Conservation (phyloP, 1,140 invertebrate genomes). For the Tachypleus tridentatus region DNA sequence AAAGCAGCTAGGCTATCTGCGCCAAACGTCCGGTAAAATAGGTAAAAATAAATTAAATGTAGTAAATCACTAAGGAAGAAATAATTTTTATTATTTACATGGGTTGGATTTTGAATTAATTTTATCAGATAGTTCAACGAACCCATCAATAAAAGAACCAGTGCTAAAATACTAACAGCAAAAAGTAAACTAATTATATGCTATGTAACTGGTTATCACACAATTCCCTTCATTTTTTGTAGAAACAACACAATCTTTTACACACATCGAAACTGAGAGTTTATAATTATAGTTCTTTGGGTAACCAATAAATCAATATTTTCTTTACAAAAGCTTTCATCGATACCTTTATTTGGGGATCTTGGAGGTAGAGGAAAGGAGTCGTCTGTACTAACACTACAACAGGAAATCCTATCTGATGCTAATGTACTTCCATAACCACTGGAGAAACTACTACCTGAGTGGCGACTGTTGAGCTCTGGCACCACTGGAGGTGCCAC, state of each 20-base stretch:
- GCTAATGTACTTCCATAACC: conserved; percentile 48
- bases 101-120: too few species aligned
- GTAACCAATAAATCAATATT: neutral
- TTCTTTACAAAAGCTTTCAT: conserved; percentile 4
- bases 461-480: conserved; percentile 46
- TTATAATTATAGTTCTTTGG: conserved; percentile 5
- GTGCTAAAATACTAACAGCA: conserved; percentile 3
- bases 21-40: too few species aligned
- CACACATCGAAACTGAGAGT: neutral
- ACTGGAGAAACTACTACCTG: conserved; percentile 27
- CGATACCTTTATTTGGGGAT: conserved; percentile 36
- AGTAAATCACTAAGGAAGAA: too few species aligned
- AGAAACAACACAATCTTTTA: neutral
- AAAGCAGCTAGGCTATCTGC: too few species aligned
- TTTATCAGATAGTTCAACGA: too few species aligned
- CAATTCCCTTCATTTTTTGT: neutral
- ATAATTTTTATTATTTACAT: too few species aligned
- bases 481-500: conserved; percentile 68
- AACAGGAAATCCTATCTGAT: conserved; percentile 45
- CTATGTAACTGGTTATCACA: too few species aligned
- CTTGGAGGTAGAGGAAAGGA: conserved; percentile 29
- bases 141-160: neutral
- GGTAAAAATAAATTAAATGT: too few species aligned
- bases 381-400: conserved; percentile 23
- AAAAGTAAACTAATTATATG: too few species aligned